Percentiles rank a stretch among this genome's conserved stretches.
These are phyloP conservation scores for Lucinisca nassula DNA, from an alignment of 2,888 invertebrate genomes.

Conservation along the genomic window DNA sequence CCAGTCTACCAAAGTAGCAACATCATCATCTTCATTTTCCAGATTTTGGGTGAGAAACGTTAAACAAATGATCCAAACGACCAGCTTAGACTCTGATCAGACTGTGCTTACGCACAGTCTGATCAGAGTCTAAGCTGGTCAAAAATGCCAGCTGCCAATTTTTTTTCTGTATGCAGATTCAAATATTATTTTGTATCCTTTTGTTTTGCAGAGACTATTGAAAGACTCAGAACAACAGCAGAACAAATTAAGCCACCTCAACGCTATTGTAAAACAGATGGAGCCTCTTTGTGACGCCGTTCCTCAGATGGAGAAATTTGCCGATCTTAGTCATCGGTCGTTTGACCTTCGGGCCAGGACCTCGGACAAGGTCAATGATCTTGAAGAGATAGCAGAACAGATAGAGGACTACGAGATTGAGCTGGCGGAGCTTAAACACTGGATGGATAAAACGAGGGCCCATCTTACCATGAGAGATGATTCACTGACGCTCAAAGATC, in stretches of 20 bases:
- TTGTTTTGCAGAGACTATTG: constrained; percentile 72
- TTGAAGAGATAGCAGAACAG: constrained; percentile 97
- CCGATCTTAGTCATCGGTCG: constrained; percentile 74
- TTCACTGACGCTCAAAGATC: constrained; percentile 78
- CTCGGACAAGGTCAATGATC: constrained; percentile 90
- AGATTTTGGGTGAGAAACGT: no score
- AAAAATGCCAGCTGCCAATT: no score
- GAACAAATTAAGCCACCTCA: constrained; percentile 75
- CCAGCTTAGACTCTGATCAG: no score
- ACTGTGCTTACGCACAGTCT: no score
- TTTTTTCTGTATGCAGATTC: no score
- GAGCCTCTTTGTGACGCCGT: constrained; percentile 78
- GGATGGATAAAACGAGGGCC: constrained; percentile 95
- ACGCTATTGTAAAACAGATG: constrained; percentile 78
- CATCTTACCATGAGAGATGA: constrained; percentile 79
- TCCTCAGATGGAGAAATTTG: constrained; percentile 70
- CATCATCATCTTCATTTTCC: no score
- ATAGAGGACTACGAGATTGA: constrained; percentile 99
- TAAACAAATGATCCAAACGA: no score
- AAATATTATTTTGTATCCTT: no score
- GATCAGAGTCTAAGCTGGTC: no score
- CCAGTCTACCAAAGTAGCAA: no score
- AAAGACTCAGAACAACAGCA: constrained; percentile 79
- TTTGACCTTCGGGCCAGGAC: constrained; percentile 71
- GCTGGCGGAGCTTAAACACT: constrained; percentile 95